Evolutionary conservation across 2,113 vertebrate species (phyloP), one percentile per base, ranked within the genome.

Genomic region (Gopherus evgoodei): DNA sequence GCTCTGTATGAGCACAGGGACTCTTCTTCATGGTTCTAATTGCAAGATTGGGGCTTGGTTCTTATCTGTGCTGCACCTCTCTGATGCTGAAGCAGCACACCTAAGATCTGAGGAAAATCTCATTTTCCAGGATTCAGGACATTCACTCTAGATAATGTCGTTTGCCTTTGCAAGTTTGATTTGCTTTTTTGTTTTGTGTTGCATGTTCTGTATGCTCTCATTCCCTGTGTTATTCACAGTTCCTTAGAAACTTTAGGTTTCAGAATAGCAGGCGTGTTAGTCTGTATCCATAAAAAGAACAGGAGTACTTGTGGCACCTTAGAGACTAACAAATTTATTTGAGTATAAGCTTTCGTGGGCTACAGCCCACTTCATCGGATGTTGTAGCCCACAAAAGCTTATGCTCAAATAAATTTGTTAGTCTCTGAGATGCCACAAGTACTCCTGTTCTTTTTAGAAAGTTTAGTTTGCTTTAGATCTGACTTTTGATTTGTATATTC

Each of bases 1-100:
- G 10, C 1, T 14, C 47, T 21, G 24, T 8, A 17, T 0, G 2
- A 14, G 49, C 8, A 2, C 5, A 2, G 31, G 6, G 59, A 2
- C 11, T 10, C 16, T 3, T 42, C 25, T 44, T 80, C 78, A 11
- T 13, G 2, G 59, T 21, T n/a, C 16, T 1, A 1, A 11, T 25
- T 5, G 0, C 2, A 4, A 24, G 19, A 1, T n/a, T 10, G 35
- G 5, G 0, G 31, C 62, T 65, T 5, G 14, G 25, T 6, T 50
- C 35, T 83, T 22, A 1, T 6, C 35, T 5, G 25, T 42, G 27
- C 49, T 6, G 82, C 49, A 4, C 42, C n/a, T 35, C 2, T 5
- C 0, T 0, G 1, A 14, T 1, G 0, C 29, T 2, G 65, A 44
- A 3, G 44, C n/a, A 3, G 14, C 4, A 0, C 5, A 29, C 19